Evolutionary conservation across 1,140 invertebrate genomes (phyloP).

Genomic region (Paraescarpia echinospica): DNA sequence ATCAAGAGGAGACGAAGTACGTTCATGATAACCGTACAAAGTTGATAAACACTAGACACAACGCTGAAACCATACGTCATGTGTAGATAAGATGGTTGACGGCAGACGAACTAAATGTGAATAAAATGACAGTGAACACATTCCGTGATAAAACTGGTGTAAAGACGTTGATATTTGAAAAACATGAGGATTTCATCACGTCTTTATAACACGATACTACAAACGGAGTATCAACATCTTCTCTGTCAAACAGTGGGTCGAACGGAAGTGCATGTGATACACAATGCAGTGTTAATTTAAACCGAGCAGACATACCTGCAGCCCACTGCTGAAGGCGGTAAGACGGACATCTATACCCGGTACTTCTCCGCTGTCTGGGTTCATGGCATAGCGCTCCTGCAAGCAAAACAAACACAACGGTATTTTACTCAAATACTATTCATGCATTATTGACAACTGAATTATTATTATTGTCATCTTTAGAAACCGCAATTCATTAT

Average conservation of each 20-base stretch:
- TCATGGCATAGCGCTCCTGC: slow-evolving; percentile 25
- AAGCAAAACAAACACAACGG: background rate
- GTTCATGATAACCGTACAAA: too few relatives aligned
- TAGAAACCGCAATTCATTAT: too few relatives aligned
- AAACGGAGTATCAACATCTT: background rate
- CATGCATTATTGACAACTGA: too few relatives aligned
- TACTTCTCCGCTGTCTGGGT: slow-evolving; percentile 34
- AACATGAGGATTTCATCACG: background rate
- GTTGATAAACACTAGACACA: background rate
- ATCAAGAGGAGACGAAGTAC: background rate
- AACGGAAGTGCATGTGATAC: background rate
- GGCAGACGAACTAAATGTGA: background rate
- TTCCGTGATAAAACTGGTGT: background rate
- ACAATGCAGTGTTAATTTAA: background rate
- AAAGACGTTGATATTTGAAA: background rate
- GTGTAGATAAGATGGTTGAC: background rate
- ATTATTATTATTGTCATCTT: too few relatives aligned
- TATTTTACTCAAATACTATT: too few relatives aligned
- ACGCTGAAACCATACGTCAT: background rate
- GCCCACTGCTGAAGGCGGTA: slow-evolving; percentile 93
- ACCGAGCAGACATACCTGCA: background rate
- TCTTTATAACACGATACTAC: too few relatives aligned
- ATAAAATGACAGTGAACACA: background rate
- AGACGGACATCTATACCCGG: slow-evolving; percentile 64
- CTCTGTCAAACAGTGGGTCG: background rate